Conservation (phyloP, 2,888 invertebrate species). For the Scaptomyza polygonia region DNA sequence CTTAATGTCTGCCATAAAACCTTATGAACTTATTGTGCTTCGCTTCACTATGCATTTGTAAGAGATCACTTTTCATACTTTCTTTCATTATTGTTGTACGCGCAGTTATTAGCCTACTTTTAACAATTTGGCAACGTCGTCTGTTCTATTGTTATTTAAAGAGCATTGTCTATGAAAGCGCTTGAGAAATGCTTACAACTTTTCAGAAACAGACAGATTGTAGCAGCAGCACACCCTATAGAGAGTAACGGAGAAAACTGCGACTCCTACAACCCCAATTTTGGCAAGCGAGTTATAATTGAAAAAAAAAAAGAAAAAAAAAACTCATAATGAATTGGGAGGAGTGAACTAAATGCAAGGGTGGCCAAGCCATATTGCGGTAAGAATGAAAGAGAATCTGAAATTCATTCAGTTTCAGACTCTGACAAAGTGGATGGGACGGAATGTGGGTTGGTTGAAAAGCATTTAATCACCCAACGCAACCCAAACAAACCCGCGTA, state of each 20-base stretch:
- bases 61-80: conserved; percentile 8
- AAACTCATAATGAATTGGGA: conserved; percentile 52
- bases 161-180: conserved; percentile 49
- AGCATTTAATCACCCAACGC: conserved; percentile 57
- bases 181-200: conserved; percentile 63
- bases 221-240: conserved; percentile 5
- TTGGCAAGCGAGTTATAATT: conserved; percentile 61
- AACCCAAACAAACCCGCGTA: conserved; percentile 34
- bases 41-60: conserved; percentile 1
- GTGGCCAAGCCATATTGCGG: conserved; percentile 42
- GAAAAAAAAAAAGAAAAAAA: conserved; percentile 28
- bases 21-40: not conserved
- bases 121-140: conserved; percentile 59
- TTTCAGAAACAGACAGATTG: conserved; percentile 58
- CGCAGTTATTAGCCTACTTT: conserved; percentile 67
- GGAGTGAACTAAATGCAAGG: conserved; percentile 6
- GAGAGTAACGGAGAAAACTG: conserved; percentile 15
- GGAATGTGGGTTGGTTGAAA: conserved; percentile 1
- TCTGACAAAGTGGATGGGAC: conserved; percentile 30
- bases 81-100: conserved; percentile 10
- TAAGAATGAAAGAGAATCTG: conserved; percentile 61
- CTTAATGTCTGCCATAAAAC: not conserved
- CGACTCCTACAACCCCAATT: conserved; percentile 48
- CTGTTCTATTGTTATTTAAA: conserved; percentile 47
- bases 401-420: conserved; percentile 57